Evolutionary conservation across 2,797 vertebrate genomes (phyloP).

Genomic region (Ctenochaetus hawaiiensis): DNA sequence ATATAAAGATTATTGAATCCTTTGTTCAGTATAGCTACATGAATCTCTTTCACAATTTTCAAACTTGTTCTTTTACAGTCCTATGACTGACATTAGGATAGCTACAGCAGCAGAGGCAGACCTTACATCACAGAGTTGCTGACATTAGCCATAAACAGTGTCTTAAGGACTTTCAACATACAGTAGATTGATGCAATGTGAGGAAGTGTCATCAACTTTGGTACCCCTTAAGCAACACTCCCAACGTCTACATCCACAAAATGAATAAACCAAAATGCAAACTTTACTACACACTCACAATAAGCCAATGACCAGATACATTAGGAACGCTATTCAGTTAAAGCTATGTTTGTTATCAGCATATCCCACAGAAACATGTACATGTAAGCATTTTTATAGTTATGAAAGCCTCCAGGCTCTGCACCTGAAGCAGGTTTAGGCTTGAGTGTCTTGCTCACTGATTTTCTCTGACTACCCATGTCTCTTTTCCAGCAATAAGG

Average conservation of each 20-base stretch:
- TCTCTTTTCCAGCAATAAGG: background rate
- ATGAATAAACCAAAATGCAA: background rate
- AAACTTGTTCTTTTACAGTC: background rate
- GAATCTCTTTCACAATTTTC: background rate
- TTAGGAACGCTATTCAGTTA: background rate
- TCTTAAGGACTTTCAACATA: slow-evolving; percentile 49
- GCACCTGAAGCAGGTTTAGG: slow-evolving; percentile 1
- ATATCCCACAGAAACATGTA: background rate
- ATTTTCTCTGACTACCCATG: background rate
- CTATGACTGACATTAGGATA: slow-evolving; percentile 18
- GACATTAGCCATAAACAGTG: slow-evolving; percentile 34
- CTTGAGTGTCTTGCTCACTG: background rate
- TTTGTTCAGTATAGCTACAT: slow-evolving; percentile 1
- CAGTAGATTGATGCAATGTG: slow-evolving; percentile 33
- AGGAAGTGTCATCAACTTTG: slow-evolving; percentile 56
- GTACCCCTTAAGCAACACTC: slow-evolving; percentile 40
- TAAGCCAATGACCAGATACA: background rate
- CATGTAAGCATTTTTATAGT: background rate
- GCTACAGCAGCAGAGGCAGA: slow-evolving; percentile 8
- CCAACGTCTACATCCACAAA: background rate
- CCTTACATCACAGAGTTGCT: slow-evolving; percentile 33
- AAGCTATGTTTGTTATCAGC: background rate
- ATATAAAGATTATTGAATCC: background rate
- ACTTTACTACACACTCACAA: background rate
- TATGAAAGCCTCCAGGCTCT: background rate